Percentiles rank a stretch among this genome's conserved stretches.
Evolutionary conservation across 2,113 vertebrate genomes (phyloP).

Genomic region (Oncorhynchus mykiss): DNA sequence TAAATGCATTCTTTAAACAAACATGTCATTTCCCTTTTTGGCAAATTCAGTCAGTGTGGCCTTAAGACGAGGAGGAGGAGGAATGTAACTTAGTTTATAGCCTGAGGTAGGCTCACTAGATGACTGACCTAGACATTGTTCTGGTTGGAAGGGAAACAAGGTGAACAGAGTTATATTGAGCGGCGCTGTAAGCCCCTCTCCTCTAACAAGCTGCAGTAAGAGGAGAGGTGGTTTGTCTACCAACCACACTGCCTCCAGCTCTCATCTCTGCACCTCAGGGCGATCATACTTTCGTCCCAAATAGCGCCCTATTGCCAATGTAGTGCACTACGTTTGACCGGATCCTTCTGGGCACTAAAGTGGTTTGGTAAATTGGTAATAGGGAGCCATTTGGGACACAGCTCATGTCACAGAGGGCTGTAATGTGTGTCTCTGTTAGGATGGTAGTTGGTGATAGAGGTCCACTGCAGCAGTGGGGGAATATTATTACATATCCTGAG

Average conservation of each 20-base stretch:
- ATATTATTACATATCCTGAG: conserved; percentile 69
- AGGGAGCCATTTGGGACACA: conserved; percentile 5
- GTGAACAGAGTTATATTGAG: conserved; percentile 69
- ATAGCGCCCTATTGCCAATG: too few species aligned
- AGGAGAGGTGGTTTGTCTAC: conserved; percentile 57
- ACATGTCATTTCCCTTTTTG: conserved; percentile 34
- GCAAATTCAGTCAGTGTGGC: conserved; percentile 47
- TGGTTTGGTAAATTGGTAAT: background rate
- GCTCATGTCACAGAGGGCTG: conserved; percentile 49
- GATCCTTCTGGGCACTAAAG: too few species aligned
- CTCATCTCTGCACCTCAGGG: conserved; percentile 54
- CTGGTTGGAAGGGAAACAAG: conserved; percentile 61
- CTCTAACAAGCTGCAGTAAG: conserved; percentile 72
- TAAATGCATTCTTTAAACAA: conserved; percentile 69
- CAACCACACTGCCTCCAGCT: conserved; percentile 67
- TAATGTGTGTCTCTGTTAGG: conserved; percentile 65
- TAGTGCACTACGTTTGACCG: too few species aligned
- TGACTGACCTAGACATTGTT: conserved; percentile 71
- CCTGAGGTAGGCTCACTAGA: conserved; percentile 56
- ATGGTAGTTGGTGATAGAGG: conserved; percentile 25
- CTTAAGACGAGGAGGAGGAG: conserved; percentile 11
- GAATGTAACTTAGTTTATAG: conserved; percentile 48
- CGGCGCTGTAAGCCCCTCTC: conserved; percentile 57
- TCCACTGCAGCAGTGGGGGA: conserved; percentile 62
- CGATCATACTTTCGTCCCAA: conserved; percentile 58